Conservation (phyloP, 1,140 invertebrate genomes). For the Drosophila sp. region DNA sequence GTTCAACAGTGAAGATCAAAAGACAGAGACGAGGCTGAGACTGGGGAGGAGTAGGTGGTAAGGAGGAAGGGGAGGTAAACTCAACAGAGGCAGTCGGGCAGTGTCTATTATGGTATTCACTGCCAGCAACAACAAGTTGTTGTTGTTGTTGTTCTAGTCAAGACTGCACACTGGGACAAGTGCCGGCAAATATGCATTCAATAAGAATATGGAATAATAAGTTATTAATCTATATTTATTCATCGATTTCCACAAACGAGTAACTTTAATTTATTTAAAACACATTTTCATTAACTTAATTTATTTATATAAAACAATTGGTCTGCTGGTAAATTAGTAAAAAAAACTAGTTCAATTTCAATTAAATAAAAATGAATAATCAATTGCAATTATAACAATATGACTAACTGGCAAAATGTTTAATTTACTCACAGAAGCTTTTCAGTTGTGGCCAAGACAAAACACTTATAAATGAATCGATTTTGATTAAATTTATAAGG, state of each 20-base stretch:
- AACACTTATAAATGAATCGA: background rate
- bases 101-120: constrained; percentile 51
- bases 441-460: background rate
- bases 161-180: constrained; percentile 24
- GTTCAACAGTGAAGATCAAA: constrained; percentile 23
- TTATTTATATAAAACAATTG: background rate
- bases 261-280: too few relatives aligned
- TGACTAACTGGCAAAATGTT: constrained; percentile 8
- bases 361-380: constrained; percentile 16
- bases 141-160: constrained; percentile 32
- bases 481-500: background rate
- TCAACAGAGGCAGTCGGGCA: background rate
- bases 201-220: too few relatives aligned
- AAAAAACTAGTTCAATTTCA: background rate
- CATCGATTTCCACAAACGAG: too few relatives aligned
- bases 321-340: too few relatives aligned
- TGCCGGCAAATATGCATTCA: background rate
- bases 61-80: background rate
- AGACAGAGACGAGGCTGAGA: background rate
- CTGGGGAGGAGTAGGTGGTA: background rate
- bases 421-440: background rate
- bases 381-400: background rate
- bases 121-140: constrained; percentile 30
- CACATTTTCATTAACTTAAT: background rate
- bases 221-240: too few relatives aligned